phyloP scores from a whole-genome alignment of 2,113 vertebrate genomes.

The Pipa parva region DNA sequence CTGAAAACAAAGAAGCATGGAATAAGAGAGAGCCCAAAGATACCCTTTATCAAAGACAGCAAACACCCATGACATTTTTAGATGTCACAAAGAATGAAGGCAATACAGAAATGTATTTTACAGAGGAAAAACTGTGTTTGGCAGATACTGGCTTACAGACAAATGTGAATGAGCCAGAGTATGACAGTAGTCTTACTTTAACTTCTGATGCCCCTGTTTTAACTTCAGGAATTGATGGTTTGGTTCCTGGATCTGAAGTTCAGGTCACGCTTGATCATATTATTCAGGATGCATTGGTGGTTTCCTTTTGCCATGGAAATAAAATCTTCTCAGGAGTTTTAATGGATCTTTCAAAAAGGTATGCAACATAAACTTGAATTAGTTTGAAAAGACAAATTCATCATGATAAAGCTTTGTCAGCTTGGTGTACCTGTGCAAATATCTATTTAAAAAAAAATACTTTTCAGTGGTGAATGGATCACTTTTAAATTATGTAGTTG shows the following conservation, averaged over 20 bases:
- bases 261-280: constrained; percentile 93
- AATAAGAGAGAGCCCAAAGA: background rate
- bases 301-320: constrained; percentile 89
- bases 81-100: background rate
- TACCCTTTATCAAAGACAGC: background rate
- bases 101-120: background rate
- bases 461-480: no score
- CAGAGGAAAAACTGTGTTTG: background rate
- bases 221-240: constrained; percentile 49
- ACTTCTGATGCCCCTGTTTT: background rate
- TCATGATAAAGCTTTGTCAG: no score
- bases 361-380: no score
- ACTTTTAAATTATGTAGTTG: no score
- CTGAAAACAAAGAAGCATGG: background rate
- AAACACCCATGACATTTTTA: background rate
- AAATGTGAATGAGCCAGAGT: background rate
- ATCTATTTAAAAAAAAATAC: no score
- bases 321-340: constrained; percentile 93
- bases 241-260: constrained; percentile 85
- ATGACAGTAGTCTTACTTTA: background rate
- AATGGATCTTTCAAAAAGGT: constrained; percentile 96
- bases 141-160: background rate
- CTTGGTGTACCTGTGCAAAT: no score
- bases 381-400: no score
- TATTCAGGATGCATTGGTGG: constrained; percentile 95